Base-by-base conservation (phyloP, 1,140 invertebrate genomes). In the Solenopsis fugax region DNA sequence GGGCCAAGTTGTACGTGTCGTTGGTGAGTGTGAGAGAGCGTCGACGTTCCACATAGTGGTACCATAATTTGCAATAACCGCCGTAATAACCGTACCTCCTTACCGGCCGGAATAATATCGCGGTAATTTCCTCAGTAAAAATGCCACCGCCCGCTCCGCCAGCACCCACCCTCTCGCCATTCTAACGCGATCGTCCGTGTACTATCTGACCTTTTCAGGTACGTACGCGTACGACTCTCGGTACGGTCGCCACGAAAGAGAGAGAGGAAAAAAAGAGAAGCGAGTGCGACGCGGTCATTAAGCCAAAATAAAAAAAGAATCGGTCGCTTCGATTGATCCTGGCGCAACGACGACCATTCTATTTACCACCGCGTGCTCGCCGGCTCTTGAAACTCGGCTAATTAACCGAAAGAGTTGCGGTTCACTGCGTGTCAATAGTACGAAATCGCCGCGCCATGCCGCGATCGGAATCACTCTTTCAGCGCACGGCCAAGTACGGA, bases 31-130 rank as follows among this genome's bases (percentile, higher is more conserved):
- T 56, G 75, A 77, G 85, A 72, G 88, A 72, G 54, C 60, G 73
- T 90, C 89, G 67, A 56, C 65, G 72, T 90, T 88, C 87, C 78
- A 80, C 62, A 84, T 78, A 88, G 89, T 90, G 69, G 86, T 71
- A 82, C 87, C 93, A 90, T 95, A 94, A 94, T 94, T 95, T 89
- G 93, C 92, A 93, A 94, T 94, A 94, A 94, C 91, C 89, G 90
- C 84, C 60, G 88, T 92, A 93, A 94, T 95, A 95, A 94, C 92
- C 90, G 81, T 94, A 92, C 86, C 90, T 94, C 72, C 91, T 94
- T 92, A 92, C 90, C 54, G 72, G 29, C 80, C 80, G 87, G 93
- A 94, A 94, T 94, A 93, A 93, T 93, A 93, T 92, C 89, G 73
- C 64, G 71, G 86, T 91, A 92, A 90, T 93, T 94, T 86, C 90